Evolutionary conservation across 2,797 vertebrate species (phyloP), one percentile per base, ranked within the genome.

Genomic region (Acrossocheilus fasciatus): DNA sequence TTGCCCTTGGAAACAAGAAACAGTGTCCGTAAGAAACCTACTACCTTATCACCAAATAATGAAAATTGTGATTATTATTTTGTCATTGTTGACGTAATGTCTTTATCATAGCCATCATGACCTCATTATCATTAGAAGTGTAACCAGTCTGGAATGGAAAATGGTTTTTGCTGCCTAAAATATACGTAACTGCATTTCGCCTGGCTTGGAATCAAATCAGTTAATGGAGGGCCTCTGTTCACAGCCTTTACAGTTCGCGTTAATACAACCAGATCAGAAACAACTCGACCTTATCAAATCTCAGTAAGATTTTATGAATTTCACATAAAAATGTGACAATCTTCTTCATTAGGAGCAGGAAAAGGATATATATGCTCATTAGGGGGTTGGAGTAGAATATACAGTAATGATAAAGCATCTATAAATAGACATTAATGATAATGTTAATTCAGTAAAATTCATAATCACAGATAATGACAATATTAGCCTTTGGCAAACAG

Each of bases 1-100:
- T 97, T 99, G 57, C 98, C 98, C 98, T 99, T 87, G 23, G 79
- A 87, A 88, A 90, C 0, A 93, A 52, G 15, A 81, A 89, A 68
- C 45, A 74, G n/a, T 43, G 75, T 43, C 39, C 80, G 9, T 74
- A 30, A 74, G 90, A 36, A 39, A 23, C 41, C 45, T 47, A 34
- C 69, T 43, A 14, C 34, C 15, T 81, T 57, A 41, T 76, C 76
- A 77, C 83, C 43, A 86, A 83, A 86, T 83, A 87, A 81, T 82
- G 50, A 87, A 86, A 70, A 84, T 70, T 45, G 74, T 76, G 3
- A 87, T 81, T 83, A 79, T 81, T 45, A 79, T 43, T 70, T 82
- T 77, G 30, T 88, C 79, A 82, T 57, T 52, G 80, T 70, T 83
- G 87, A 90, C 20, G 64, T 84, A 89, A 89, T 73, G 84, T 88